A percentile compares a stretch with the other conserved stretches of the same genome.
Evolutionary conservation across 2,113 vertebrate genomes (phyloP).

Genomic region (Plecotus auritus): DNA sequence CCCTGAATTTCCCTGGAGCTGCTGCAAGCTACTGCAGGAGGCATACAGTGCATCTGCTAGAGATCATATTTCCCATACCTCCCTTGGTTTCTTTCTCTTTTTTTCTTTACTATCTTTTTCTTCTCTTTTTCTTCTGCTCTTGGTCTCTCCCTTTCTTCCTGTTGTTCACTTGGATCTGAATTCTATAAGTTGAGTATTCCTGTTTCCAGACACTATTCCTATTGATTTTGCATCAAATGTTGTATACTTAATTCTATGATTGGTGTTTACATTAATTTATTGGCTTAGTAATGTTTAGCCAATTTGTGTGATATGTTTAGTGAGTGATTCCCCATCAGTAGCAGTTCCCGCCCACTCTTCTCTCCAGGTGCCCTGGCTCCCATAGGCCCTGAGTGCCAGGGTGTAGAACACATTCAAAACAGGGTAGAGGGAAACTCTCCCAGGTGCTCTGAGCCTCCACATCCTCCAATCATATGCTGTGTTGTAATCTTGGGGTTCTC

Average conservation of each 20-base stretch:
- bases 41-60: not conserved
- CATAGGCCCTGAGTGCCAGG: not conserved
- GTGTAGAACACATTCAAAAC: not conserved
- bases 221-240: not conserved
- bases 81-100: not conserved
- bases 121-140: not conserved
- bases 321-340: not conserved
- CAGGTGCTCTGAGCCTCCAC: not conserved
- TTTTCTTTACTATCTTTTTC: not conserved
- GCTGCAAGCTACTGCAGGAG: not conserved
- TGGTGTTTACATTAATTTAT: slow-evolving; percentile 21
- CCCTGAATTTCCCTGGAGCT: not conserved
- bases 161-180: not conserved
- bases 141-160: not conserved
- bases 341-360: not conserved
- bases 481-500: not conserved
- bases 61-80: not conserved
- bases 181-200: not conserved
- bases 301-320: not conserved
- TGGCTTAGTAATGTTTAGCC: not conserved
- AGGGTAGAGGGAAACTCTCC: not conserved
- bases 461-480: not conserved
- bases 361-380: not conserved
- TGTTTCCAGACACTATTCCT: not conserved
- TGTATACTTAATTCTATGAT: not conserved